A percentile compares a stretch with the other conserved stretches of the same genome.
Evolutionary conservation across 2,797 vertebrate genomes (phyloP).

Genomic region (Pangasius larnaudii): DNA sequence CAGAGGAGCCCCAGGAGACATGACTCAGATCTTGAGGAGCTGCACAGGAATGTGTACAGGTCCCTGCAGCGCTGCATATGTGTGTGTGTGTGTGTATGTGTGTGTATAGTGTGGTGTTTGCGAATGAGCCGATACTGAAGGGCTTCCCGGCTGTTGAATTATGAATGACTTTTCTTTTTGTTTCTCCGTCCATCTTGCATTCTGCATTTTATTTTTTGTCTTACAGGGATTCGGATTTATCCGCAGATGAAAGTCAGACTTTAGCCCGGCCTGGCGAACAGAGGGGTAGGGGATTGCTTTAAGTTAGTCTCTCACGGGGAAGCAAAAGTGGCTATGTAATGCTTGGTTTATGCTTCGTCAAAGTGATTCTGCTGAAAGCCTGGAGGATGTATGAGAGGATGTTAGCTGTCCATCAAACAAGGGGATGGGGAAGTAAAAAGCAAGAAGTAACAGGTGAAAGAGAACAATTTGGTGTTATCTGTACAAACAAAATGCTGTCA

Average conservation of each 20-base stretch:
- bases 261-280: conserved; percentile 49
- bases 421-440: background rate
- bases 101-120: conserved; percentile 30
- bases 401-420: conserved; percentile 2
- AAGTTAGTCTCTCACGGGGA: conserved; percentile 57
- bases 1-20: conserved; percentile 51
- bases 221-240: conserved; percentile 64
- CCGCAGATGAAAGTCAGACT: conserved; percentile 62
- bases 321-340: background rate
- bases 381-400: background rate
- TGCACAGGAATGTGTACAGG: conserved; percentile 62
- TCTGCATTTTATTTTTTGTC: conserved; percentile 65
- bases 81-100: background rate
- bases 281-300: conserved; percentile 54
- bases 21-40: conserved; percentile 56
- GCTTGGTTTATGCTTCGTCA: background rate
- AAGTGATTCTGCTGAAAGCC: background rate
- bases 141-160: conserved; percentile 63
- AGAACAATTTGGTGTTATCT: background rate
- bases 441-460: background rate
- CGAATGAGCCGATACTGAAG: conserved; percentile 61
- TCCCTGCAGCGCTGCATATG: conserved; percentile 34
- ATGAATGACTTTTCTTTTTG: conserved; percentile 66
- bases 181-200: conserved; percentile 62
- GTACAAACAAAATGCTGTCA: background rate